These are phyloP conservation scores for Tolmerus cingulatus DNA, from an alignment of 2,888 invertebrate genomes.

Conservation along the genomic window DNA sequence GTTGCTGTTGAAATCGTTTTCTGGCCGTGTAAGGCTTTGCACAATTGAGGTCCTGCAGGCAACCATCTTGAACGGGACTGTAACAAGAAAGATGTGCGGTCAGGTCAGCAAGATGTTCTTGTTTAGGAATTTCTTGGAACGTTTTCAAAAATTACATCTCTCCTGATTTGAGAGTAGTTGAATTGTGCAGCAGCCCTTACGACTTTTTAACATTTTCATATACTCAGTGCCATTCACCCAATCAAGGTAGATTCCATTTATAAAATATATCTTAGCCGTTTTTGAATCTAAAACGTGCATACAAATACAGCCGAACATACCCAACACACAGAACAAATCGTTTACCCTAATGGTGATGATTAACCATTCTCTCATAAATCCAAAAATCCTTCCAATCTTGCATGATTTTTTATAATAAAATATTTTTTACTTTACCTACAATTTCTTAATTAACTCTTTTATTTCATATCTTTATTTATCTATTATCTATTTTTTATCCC, in stretches of 20 bases:
- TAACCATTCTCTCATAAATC: not conserved
- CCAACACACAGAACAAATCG: not conserved
- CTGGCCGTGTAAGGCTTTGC: conserved; percentile 8
- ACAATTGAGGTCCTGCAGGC: not conserved
- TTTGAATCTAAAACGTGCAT: not conserved
- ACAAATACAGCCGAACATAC: not conserved
- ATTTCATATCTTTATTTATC: no score
- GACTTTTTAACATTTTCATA: not conserved
- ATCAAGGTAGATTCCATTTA: not conserved
- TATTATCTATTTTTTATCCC: no score
- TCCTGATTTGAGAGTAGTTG: not conserved
- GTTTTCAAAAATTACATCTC: not conserved
- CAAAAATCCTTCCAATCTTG: not conserved
- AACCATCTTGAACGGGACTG: conserved; percentile 36
- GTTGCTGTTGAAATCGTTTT: conserved; percentile 22
- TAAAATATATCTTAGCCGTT: not conserved
- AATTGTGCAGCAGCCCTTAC: not conserved
- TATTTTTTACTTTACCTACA: no score
- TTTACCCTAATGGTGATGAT: not conserved
- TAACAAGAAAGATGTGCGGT: not conserved
- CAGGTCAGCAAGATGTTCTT: not conserved
- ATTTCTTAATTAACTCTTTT: no score
- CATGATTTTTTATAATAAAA: no score
- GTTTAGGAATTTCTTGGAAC: not conserved
- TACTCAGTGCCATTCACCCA: not conserved